Evolutionary conservation across 2,113 vertebrate genomes (phyloP).

Genomic region (Tragelaphus scriptus): DNA sequence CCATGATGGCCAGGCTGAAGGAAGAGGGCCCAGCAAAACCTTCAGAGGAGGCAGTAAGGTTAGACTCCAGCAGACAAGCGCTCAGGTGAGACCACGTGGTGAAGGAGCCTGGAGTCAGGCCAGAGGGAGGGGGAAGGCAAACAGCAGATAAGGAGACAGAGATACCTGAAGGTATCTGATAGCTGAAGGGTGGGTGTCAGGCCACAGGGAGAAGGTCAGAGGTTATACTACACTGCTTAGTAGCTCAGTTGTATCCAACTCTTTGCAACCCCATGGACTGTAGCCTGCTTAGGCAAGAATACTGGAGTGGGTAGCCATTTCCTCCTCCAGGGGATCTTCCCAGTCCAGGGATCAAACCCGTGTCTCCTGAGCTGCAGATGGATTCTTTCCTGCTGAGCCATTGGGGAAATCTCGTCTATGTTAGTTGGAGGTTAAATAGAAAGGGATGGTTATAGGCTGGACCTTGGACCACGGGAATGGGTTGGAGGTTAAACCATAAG

Average conservation of each 20-base stretch:
- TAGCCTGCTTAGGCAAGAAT: background rate
- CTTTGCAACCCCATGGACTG: background rate
- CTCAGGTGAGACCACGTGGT: background rate
- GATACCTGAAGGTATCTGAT: too few species aligned
- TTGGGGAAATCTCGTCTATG: background rate
- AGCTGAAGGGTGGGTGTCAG: background rate
- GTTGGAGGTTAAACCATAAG: background rate
- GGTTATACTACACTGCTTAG: background rate
- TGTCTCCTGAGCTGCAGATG: background rate
- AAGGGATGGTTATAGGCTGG: background rate
- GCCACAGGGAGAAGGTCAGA: background rate
- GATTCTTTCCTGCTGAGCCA: background rate
- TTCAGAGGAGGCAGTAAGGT: background rate
- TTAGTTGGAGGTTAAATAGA: background rate
- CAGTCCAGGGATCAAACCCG: background rate
- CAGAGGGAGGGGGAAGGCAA: background rate
- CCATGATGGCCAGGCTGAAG: background rate
- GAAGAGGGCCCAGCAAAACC: background rate
- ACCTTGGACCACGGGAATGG: background rate
- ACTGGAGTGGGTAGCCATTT: background rate
- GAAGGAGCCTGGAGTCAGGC: background rate
- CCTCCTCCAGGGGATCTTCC: background rate
- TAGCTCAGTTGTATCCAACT: background rate
- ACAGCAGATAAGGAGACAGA: rapidly evolving
- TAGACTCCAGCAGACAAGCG: background rate